phyloP scores from a whole-genome alignment of 2,797 vertebrate genomes.

The Poecile montanus region DNA sequence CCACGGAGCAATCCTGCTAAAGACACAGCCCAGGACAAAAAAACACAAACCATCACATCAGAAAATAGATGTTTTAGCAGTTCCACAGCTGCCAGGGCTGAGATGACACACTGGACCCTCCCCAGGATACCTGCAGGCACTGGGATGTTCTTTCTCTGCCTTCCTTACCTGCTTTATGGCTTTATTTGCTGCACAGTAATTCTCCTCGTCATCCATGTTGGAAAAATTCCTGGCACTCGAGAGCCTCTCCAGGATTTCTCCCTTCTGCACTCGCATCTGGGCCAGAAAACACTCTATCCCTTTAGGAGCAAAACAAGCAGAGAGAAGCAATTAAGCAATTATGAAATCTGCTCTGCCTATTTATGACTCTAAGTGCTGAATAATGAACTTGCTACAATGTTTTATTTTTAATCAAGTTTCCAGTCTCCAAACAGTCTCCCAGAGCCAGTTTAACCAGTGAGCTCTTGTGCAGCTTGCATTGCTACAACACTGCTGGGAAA shows the following conservation, averaged over 20 bases:
- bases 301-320: constrained; percentile 45
- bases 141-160: not conserved
- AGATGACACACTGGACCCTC: not conserved
- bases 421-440: not conserved
- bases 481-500: not conserved
- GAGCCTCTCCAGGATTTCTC: constrained; percentile 92
- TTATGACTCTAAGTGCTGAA: not conserved
- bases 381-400: not conserved
- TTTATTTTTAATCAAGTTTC: not conserved
- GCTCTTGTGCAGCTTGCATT: not conserved
- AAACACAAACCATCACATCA: accelerated
- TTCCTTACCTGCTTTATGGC: constrained; percentile 89
- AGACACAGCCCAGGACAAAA: not conserved
- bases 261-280: constrained; percentile 91
- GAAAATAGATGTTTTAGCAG: not conserved
- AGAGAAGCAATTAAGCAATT: not conserved
- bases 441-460: not conserved
- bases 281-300: constrained; percentile 91
- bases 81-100: not conserved
- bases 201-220: constrained; percentile 92
- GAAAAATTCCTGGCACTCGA: constrained; percentile 92
- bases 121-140: not conserved
- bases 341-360: not conserved
- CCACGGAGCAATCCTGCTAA: not conserved
- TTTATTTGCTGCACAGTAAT: constrained; percentile 89